phyloP scores from a whole-genome alignment of 2,888 invertebrate species.

The Dyspetes luteomarginatus region DNA sequence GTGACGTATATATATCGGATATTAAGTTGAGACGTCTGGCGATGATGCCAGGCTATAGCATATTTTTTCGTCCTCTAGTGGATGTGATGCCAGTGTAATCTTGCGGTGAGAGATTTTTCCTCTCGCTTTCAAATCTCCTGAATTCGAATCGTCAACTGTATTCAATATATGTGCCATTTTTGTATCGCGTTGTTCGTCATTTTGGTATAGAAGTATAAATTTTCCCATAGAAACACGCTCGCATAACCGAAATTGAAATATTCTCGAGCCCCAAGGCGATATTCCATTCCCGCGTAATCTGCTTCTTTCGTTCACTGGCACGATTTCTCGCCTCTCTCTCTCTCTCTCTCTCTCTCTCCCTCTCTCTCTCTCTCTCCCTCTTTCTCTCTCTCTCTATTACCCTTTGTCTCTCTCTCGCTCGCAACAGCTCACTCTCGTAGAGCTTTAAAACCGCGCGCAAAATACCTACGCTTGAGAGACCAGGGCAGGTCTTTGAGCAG shows the following conservation, averaged over 20 bases:
- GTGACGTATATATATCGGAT: not conserved
- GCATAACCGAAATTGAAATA: constrained; percentile 64
- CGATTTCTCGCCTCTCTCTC: constrained; percentile 50
- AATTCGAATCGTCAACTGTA: not conserved
- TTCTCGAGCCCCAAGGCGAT: constrained; percentile 50
- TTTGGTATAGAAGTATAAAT: constrained; percentile 9
- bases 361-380: not conserved
- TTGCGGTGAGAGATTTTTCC: not conserved
- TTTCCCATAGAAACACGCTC: not conserved
- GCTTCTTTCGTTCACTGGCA: constrained; percentile 58
- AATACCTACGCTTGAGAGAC: not conserved
- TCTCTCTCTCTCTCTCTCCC: not conserved
- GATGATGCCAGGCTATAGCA: not conserved
- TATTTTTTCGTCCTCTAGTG: not conserved
- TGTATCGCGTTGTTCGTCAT: not conserved
- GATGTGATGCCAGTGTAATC: not conserved
- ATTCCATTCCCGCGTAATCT: constrained; percentile 63
- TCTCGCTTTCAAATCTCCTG: not conserved
- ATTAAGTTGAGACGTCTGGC: not conserved
- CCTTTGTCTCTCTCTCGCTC: not conserved
- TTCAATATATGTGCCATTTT: not conserved
- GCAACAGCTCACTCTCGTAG: constrained; percentile 19
- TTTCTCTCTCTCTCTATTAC: not conserved
- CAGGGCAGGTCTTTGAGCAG: too few relatives aligned
- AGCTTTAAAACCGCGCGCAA: constrained; percentile 17